Evolutionary conservation across 2,797 vertebrate species (phyloP).

Genomic region (Oreortyx pictus): DNA sequence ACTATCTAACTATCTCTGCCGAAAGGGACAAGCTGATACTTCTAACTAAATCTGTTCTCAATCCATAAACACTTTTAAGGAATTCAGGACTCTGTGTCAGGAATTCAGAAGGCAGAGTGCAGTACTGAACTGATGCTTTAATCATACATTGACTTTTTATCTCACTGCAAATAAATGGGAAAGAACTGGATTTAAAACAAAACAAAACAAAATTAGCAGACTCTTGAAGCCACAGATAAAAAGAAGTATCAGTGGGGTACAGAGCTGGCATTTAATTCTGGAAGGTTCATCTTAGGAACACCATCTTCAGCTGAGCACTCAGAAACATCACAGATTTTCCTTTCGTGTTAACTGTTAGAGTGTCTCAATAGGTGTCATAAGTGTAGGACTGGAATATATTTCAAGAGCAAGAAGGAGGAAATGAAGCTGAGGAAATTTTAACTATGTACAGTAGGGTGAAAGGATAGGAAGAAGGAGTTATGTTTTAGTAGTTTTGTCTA

Average conservation of each 20-base stretch:
- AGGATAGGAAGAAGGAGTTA: not conserved
- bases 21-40: conserved; percentile 24
- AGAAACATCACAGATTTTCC: not conserved
- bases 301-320: not conserved
- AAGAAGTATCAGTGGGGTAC: not conserved
- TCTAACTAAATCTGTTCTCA: conserved; percentile 24
- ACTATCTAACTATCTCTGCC: conserved; percentile 3
- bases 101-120: conserved; percentile 16
- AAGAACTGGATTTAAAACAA: not conserved
- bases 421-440: conserved; percentile 9
- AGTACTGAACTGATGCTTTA: not conserved
- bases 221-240: conserved; percentile 5
- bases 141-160: conserved; percentile 23
- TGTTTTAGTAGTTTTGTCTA: not conserved
- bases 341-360: conserved; percentile 33
- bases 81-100: conserved; percentile 8
- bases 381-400: conserved; percentile 3
- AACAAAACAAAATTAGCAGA: not conserved
- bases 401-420: conserved; percentile 32
- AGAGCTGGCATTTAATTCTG: not conserved
- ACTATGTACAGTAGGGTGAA: not conserved
- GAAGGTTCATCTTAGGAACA: not conserved
- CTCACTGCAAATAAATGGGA: conserved; percentile 13
- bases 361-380: conserved; percentile 31
- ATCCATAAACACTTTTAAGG: conserved; percentile 22